Base-by-base conservation (phyloP, 2,888 invertebrate species). In the Epinotia demarniana region DNA sequence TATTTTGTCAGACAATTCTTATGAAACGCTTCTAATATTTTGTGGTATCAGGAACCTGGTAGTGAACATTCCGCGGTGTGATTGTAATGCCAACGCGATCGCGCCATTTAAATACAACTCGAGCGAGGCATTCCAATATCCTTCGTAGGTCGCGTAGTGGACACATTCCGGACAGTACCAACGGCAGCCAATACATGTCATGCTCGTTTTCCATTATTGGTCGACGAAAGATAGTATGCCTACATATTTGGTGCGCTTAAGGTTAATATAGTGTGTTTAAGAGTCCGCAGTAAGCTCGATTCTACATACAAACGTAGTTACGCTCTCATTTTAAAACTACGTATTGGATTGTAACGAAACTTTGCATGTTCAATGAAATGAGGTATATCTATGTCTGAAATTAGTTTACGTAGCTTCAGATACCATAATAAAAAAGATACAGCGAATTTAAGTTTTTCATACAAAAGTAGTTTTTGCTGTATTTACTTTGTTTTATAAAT, bases 51-150 rank as follows among this genome's bases (percentile, higher is more conserved):
- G 84, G 85, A 86, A 84, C 81, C 82, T 77, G 79, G 68, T 79
- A 81, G 49, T 58, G 55, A 70, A 80, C 80, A 81, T 82, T 79
- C 78, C 73, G 73, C 74, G 72, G 79, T 77, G 79, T 81, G 78
- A 82, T 84, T 85, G 83, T 85, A 80, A 84, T 85, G 84, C 85
- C 58, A 39, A 53, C 63, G 63, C 66, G 75, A 81, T 78, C 79
- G 75, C 78, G 81, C 80, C 81, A 86, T 87, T 87, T 85, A 83
- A 87, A 87, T 87, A 85, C 83, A 82, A 79, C 78, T 78, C 78
- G 81, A 81, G 82, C 81, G 75, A 83, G 66, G 83, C 85, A 88
- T 87, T 88, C 84, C 84, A 82, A 85, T 84, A 85, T 82, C 87
- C 85, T 85, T 85, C 83, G 84, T 80, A 80, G 78, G 79, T 79